Evolutionary conservation across 2,113 vertebrate genomes (phyloP), one percentile per base, ranked within the genome.

Genomic region (Stigmatopora nigra): DNA sequence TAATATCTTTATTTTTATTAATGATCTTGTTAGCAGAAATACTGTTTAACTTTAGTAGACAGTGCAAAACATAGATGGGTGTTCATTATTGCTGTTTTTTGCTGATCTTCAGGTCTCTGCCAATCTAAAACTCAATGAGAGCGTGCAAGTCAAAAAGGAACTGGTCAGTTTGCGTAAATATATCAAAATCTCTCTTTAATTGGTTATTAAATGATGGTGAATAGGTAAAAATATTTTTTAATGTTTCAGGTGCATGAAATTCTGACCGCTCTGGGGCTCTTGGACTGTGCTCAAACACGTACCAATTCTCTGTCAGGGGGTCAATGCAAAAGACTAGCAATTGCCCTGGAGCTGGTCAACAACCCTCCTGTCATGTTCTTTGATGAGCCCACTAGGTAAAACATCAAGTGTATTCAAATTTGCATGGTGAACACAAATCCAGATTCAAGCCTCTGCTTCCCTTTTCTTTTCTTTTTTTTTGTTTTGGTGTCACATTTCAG

Each of bases 301-400:
- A 98, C 97, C 66, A 88, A 84, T 75, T 89, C 85, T 12, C 92
- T 99, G 63, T 99, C 97, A 0, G 94, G 95, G 0, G 97, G 97
- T 0, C 96, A 99, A 81, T 92, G 95, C 84, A 98, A 98, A 83
- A 90, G 97, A 47, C 91, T 99, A 73, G 95, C 97, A 71, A 99
- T 99, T 2, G 97, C 95, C 44, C 87, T 94, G 74, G 96, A 99
- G 83, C 91, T 99, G 79, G 96, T 98, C 88, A 98, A 98, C 90
- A 99, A 98, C 72, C 97, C 97, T 0, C 96, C 97, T 0, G 95
- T 99, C 88, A 98, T 99, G 97, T 98, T 99, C 89, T 98, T 98
- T 22, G 97, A 99, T 14, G 97, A 99, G 83, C 96, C 97, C 75
- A 99, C 97, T 10, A 99, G 97, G 97, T 99, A 61, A 7, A 6